These are phyloP conservation scores for Epirrita christyi DNA, from an alignment of 2,888 invertebrate species.

Conservation along the genomic window DNA sequence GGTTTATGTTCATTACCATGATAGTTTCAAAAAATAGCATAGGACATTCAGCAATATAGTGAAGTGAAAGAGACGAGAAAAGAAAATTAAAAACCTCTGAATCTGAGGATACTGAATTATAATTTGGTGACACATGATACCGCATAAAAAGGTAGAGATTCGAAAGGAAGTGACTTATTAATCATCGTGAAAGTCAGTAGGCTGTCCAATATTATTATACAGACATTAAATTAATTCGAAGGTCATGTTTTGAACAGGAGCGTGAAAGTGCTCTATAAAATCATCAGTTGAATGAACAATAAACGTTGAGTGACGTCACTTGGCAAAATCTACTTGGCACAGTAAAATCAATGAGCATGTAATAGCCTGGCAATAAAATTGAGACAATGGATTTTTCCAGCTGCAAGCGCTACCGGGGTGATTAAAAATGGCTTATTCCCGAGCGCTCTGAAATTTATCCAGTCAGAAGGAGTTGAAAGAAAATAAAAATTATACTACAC, in stretches of 20 bases:
- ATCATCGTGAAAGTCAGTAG: background rate
- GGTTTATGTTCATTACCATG: no score
- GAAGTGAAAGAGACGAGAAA: no score
- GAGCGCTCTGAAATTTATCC: conserved; percentile 39
- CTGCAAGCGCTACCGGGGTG: conserved; percentile 45
- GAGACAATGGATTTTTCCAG: conserved; percentile 61
- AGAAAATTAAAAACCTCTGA: no score
- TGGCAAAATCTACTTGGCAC: conserved; percentile 13
- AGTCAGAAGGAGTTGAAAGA: background rate
- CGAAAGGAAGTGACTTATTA: no score
- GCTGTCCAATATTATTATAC: no score
- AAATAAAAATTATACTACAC: background rate
- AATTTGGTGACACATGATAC: no score
- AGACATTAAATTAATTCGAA: background rate
- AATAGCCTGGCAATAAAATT: conserved; percentile 27
- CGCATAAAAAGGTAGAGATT: no score
- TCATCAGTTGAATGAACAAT: conserved; percentile 18
- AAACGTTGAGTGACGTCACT: conserved; percentile 15
- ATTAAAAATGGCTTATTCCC: conserved; percentile 41
- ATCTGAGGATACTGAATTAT: no score
- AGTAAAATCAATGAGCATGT: conserved; percentile 24
- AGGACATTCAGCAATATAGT: no score
- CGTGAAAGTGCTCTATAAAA: conserved; percentile 6
- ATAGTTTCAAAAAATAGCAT: no score
- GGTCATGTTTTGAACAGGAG: background rate